These are phyloP conservation scores for Hydraecia micacea DNA, from an alignment of 2,888 invertebrate genomes.

Conservation along the genomic window DNA sequence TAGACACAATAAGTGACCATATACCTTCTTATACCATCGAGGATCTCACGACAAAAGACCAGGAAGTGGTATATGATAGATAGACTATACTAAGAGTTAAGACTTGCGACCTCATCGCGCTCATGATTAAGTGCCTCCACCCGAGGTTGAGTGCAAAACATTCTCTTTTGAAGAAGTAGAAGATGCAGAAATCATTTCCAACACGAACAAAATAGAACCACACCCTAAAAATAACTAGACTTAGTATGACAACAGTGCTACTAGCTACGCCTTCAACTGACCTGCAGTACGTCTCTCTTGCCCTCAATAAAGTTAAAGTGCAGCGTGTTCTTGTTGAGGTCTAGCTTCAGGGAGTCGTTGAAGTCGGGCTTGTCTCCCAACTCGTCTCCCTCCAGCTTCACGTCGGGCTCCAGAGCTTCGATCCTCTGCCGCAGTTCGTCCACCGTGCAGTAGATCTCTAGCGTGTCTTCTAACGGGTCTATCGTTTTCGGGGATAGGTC, in stretches of 20 bases:
- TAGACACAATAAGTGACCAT: background rate
- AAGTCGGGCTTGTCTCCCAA: slow-evolving; percentile 71
- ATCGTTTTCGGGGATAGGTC: slow-evolving; percentile 87
- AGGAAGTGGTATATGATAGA: background rate
- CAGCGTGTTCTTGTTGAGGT: slow-evolving; percentile 84
- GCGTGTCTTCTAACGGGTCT: slow-evolving; percentile 89
- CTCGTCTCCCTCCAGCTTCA: slow-evolving; percentile 72
- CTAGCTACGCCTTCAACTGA: slow-evolving; percentile 62
- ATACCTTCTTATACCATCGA: too few relatives aligned
- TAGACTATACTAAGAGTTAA: background rate
- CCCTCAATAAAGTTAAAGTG: slow-evolving; percentile 89
- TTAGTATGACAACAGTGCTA: slow-evolving; percentile 28
- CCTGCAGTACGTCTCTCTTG: slow-evolving; percentile 86
- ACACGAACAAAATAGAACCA: slow-evolving; percentile 31
- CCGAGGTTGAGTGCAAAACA: background rate
- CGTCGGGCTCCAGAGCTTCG: slow-evolving; percentile 84
- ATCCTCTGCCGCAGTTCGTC: slow-evolving; percentile 91
- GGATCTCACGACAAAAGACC: background rate
- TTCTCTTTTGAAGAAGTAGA: slow-evolving; percentile 7
- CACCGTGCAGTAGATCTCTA: slow-evolving; percentile 92
- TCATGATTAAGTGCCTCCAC: slow-evolving; percentile 5
- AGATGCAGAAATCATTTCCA: slow-evolving; percentile 21
- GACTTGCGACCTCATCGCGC: background rate
- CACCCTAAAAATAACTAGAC: slow-evolving; percentile 39
- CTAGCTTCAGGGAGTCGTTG: slow-evolving; percentile 68